Evolutionary conservation across 2,888 invertebrate species (phyloP).

Genomic region (Empis livida): DNA sequence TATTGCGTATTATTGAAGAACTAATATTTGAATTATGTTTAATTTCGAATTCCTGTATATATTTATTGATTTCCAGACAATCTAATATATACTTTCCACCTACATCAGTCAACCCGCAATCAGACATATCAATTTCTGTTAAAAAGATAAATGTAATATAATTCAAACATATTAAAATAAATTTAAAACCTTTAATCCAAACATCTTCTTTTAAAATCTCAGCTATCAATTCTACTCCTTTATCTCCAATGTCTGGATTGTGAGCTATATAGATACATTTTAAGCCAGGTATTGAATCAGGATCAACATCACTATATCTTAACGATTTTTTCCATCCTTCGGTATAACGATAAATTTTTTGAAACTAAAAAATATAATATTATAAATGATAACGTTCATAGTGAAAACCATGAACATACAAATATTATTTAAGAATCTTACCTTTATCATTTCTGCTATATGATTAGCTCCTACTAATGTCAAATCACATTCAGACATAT

Average conservation of each 20-base stretch:
- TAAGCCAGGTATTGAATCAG: constrained; percentile 60
- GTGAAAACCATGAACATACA: neutral
- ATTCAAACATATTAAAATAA: too few relatives aligned
- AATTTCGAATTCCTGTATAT: constrained; percentile 55
- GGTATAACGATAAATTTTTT: constrained; percentile 58
- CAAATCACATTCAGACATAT: constrained; percentile 55
- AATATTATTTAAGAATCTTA: constrained; percentile 14
- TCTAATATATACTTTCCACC: constrained; percentile 44
- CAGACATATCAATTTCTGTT: constrained; percentile 56
- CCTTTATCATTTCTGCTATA: constrained; percentile 54
- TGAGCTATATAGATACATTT: constrained; percentile 55
- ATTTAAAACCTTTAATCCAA: constrained; percentile 53
- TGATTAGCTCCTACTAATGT: constrained; percentile 47
- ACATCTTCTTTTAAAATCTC: constrained; percentile 62
- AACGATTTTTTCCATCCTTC: constrained; percentile 72
- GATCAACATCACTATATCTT: constrained; percentile 59
- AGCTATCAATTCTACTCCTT: constrained; percentile 45
- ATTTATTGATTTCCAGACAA: constrained; percentile 48
- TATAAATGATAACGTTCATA: neutral
- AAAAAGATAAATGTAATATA: neutral
- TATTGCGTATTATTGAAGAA: constrained; percentile 36
- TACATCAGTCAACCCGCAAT: constrained; percentile 56
- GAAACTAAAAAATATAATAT: constrained; percentile 37
- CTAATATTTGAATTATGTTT: constrained; percentile 45
- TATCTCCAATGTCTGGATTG: constrained; percentile 54